phyloP scores from a whole-genome alignment of 2,888 invertebrate genomes.

The Sarcophaga subvicina region DNA sequence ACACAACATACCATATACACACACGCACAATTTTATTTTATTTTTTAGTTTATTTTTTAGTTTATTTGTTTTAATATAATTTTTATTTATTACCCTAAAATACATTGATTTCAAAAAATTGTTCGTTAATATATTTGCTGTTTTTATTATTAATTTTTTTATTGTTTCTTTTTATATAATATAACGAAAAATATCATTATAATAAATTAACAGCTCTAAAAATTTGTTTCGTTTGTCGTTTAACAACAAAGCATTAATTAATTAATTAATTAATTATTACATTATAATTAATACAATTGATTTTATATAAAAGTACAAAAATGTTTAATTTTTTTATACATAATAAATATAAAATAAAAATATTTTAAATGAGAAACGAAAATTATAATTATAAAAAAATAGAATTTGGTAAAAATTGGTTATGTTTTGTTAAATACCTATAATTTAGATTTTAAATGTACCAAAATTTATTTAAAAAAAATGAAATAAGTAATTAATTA shows the following conservation, averaged over 20 bases:
- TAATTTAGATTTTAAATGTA: slow-evolving; percentile 19
- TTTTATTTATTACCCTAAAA: slow-evolving; percentile 18
- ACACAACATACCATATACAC: background rate
- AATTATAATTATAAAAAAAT: background rate
- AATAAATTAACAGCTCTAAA: background rate
- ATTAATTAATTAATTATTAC: background rate
- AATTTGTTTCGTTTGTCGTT: background rate
- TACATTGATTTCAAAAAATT: slow-evolving; percentile 9
- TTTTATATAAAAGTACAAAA: background rate
- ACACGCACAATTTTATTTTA: slow-evolving; percentile 1
- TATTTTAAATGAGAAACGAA: background rate
- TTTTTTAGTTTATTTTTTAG: background rate
- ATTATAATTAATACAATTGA: background rate
- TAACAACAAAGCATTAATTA: background rate
- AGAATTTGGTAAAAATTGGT: background rate
- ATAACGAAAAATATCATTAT: background rate
- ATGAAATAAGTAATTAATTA: background rate
- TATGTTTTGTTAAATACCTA: slow-evolving; percentile 22
- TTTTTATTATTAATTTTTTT: slow-evolving; percentile 1
- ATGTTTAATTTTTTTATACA: background rate
- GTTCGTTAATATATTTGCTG: slow-evolving; percentile 10
- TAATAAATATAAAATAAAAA: slow-evolving; percentile 10
- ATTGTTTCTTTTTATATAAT: background rate
- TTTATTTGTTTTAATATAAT: too few relatives aligned
- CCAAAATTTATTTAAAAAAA: slow-evolving; percentile 20